Percentiles rank a stretch among this genome's conserved stretches.
Evolutionary conservation across 2,888 invertebrate species (phyloP).

Genomic region (Chrysodeixis includens): DNA sequence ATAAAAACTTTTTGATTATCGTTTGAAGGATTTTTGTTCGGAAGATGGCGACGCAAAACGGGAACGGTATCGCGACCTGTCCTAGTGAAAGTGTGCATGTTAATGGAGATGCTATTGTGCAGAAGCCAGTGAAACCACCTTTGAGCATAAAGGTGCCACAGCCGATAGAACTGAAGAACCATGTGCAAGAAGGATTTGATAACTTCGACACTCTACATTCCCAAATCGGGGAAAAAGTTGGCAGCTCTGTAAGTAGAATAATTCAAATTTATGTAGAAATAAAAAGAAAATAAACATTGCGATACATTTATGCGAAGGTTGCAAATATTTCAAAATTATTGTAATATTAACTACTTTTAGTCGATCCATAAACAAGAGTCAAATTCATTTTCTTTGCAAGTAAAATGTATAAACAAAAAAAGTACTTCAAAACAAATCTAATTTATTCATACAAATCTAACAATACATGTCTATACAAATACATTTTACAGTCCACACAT

Average conservation of each 20-base stretch:
- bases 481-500: neutral
- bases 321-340: neutral
- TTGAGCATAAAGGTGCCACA: constrained; percentile 81
- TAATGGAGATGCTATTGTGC: constrained; percentile 61
- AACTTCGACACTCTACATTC: constrained; percentile 78
- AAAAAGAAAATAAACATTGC: neutral
- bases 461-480: neutral
- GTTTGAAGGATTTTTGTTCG: constrained; percentile 59
- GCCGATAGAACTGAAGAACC: constrained; percentile 78
- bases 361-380: too few relatives aligned
- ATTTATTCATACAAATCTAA: too few relatives aligned
- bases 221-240: constrained; percentile 69
- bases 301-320: neutral
- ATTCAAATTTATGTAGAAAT: neutral
- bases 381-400: too few relatives aligned
- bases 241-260: constrained; percentile 73
- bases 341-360: too few relatives aligned
- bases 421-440: too few relatives aligned
- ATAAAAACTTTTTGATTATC: constrained; percentile 69
- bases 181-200: constrained; percentile 68
- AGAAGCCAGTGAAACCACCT: constrained; percentile 72
- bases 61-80: constrained; percentile 67
- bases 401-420: too few relatives aligned
- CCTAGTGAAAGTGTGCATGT: constrained; percentile 74
- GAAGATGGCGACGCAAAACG: constrained; percentile 73